A percentile compares a stretch with the other conserved stretches of the same genome.
phyloP scores from a whole-genome alignment of 2,113 vertebrate species.

The Poecile atricapillus region DNA sequence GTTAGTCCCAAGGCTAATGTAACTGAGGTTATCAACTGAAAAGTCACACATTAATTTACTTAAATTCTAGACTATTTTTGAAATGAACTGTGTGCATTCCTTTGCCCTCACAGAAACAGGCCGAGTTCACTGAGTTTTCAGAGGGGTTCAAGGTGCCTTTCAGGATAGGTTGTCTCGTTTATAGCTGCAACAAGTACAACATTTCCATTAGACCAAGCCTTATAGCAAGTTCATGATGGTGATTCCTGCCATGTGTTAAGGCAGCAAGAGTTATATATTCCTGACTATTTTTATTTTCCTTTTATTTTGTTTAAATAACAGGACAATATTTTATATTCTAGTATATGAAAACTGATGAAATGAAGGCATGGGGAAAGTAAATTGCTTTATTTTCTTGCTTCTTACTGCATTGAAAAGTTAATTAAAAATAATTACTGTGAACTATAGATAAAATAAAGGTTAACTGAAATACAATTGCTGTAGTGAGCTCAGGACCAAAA shows the following conservation, averaged over 20 bases:
- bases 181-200: not conserved
- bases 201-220: not conserved
- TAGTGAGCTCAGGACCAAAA: not conserved
- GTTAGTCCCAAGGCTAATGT: not conserved
- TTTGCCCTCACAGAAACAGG: not conserved
- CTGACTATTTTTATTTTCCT: not conserved
- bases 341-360: not conserved
- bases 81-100: not conserved
- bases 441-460: not conserved
- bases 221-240: not conserved
- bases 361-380: not conserved
- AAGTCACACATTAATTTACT: not conserved
- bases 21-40: conserved; percentile 8
- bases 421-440: not conserved
- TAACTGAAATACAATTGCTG: not conserved
- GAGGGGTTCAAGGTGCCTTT: conserved; percentile 10
- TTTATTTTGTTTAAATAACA: not conserved
- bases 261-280: not conserved
- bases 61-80: conserved; percentile 19
- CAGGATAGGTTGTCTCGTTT: not conserved
- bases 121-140: not conserved
- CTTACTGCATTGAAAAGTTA: not conserved
- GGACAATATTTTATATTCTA: not conserved
- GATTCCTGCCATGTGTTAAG: not conserved
- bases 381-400: not conserved